phyloP scores from a whole-genome alignment of 2,888 invertebrate species.

The Zeuzera pyrina region DNA sequence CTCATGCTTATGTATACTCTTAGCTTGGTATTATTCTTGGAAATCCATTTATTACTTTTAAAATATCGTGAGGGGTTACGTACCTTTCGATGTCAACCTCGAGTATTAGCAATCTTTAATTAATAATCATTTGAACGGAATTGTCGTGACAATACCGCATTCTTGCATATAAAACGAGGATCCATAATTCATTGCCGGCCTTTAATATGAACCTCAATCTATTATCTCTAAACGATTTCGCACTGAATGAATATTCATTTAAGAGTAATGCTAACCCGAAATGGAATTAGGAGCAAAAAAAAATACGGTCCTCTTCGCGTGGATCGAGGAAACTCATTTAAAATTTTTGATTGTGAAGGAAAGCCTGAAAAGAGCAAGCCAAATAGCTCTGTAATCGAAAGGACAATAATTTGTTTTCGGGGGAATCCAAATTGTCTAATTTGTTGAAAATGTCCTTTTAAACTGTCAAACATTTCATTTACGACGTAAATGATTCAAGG shows the following conservation, averaged over 20 bases:
- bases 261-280: constrained; percentile 60
- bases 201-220: constrained; percentile 63
- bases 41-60: too few relatives aligned
- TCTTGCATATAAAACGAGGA: constrained; percentile 44
- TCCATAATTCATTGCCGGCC: constrained; percentile 55
- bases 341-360: constrained; percentile 62
- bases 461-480: constrained; percentile 13
- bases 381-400: constrained; percentile 43
- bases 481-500: too few relatives aligned
- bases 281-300: constrained; percentile 57
- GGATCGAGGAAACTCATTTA: constrained; percentile 59
- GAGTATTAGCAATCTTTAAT: constrained; percentile 1
- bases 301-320: constrained; percentile 36
- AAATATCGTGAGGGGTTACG: constrained; percentile 26
- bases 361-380: constrained; percentile 19
- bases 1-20: constrained; percentile 16
- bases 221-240: constrained; percentile 69
- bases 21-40: constrained; percentile 26
- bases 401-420: constrained; percentile 40
- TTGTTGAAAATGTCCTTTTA: constrained; percentile 13
- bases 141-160: constrained; percentile 27
- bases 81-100: constrained; percentile 12
- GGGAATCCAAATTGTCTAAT: constrained; percentile 24
- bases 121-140: constrained; percentile 34
- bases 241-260: constrained; percentile 69